Conservation (phyloP, 2,888 invertebrate genomes). For the Nymphalis polychloros region DNA sequence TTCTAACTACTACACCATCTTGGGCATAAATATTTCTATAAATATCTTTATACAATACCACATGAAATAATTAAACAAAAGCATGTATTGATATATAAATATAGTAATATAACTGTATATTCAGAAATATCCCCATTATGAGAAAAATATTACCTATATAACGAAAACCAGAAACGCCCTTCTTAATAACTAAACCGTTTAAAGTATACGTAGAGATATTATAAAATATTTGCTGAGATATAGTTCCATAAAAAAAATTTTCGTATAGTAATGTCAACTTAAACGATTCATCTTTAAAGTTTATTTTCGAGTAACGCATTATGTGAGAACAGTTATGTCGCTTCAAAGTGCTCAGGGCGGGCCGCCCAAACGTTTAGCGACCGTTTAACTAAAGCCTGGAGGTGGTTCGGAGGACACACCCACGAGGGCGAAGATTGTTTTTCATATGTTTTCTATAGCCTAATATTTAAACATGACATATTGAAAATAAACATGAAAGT, state of each 20-base stretch:
- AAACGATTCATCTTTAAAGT: conserved; percentile 47
- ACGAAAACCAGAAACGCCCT: conserved; percentile 56
- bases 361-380: conserved; percentile 82
- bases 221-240: conserved; percentile 53
- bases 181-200: conserved; percentile 67
- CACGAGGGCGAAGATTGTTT: conserved; percentile 54
- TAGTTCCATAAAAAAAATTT: conserved; percentile 50
- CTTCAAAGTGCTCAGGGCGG: conserved; percentile 72
- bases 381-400: conserved; percentile 75
- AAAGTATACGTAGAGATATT: conserved; percentile 68
- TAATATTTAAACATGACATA: neutral
- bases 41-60: too few relatives aligned
- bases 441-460: conserved; percentile 13
- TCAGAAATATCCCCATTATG: conserved; percentile 14
- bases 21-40: too few relatives aligned
- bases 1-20: too few relatives aligned
- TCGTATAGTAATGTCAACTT: conserved; percentile 39
- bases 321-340: conserved; percentile 51
- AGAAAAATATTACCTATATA: conserved; percentile 4
- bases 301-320: conserved; percentile 41
- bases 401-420: conserved; percentile 72
- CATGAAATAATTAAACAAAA: too few relatives aligned
- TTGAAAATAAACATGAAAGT: too few relatives aligned
- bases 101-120: too few relatives aligned
- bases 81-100: too few relatives aligned